Evolutionary conservation across 1,140 invertebrate species (phyloP).

Genomic region (Teleogryllus occipitalis): DNA sequence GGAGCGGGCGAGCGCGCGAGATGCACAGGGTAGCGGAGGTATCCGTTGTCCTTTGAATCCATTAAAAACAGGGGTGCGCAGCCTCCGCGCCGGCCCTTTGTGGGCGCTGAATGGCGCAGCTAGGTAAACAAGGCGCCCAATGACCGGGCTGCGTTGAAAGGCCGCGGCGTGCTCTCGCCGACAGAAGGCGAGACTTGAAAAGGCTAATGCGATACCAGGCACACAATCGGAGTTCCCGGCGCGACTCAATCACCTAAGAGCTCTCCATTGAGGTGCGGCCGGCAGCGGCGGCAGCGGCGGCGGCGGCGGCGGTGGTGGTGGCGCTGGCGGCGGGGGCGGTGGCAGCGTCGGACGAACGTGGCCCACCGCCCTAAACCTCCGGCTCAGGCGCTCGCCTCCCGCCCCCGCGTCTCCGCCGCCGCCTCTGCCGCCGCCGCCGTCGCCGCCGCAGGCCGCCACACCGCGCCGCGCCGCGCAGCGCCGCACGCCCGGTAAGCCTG

Average conservation of each 20-base stretch:
- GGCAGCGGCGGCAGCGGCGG: background rate
- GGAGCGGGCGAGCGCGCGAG: too few species aligned
- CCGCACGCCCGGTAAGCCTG: background rate
- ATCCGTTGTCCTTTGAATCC: background rate
- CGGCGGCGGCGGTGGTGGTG: background rate
- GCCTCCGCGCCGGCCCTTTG: background rate
- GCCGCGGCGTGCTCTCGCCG: background rate
- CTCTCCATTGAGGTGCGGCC: background rate
- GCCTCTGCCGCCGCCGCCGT: too few species aligned
- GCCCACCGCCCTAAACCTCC: background rate
- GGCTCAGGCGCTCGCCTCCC: background rate
- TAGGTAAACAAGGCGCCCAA: background rate
- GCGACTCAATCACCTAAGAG: background rate
- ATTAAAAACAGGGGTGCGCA: background rate
- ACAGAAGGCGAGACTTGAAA: background rate
- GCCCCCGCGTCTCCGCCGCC: too few species aligned
- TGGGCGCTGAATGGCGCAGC: background rate
- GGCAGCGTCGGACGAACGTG: background rate
- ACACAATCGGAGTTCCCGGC: conserved; percentile 2
- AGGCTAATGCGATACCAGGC: background rate
- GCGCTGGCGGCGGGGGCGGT: too few species aligned
- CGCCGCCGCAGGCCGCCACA: too few species aligned
- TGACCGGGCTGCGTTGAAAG: background rate
- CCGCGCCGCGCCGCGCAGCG: too few species aligned
- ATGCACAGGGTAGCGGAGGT: background rate